phyloP scores from a whole-genome alignment of 1,140 invertebrate genomes.

The Phortica variegata region DNA sequence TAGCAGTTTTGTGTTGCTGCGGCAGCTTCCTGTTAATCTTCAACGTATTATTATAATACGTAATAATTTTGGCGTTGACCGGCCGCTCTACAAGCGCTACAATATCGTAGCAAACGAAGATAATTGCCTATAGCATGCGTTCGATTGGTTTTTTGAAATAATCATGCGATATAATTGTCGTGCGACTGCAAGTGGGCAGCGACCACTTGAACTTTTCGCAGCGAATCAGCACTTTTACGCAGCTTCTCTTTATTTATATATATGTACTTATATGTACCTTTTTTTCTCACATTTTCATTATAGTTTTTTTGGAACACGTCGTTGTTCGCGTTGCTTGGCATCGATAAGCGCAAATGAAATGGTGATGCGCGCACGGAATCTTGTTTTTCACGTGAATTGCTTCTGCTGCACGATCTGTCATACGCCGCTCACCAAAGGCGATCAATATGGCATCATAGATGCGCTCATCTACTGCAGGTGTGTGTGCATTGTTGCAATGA shows the following conservation, averaged over 20 bases:
- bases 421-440: conserved; percentile 80
- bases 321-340: conserved; percentile 85
- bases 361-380: conserved; percentile 90
- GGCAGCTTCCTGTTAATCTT: conserved; percentile 20
- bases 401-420: conserved; percentile 93
- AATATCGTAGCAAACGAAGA: no score
- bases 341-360: conserved; percentile 90
- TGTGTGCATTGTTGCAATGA: neutral
- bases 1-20: neutral
- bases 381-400: conserved; percentile 93
- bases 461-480: conserved; percentile 76
- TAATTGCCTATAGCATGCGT: conserved; percentile 9
- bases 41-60: conserved; percentile 35
- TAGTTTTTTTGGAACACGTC: conserved; percentile 80
- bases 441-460: conserved; percentile 90
- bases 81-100: no score
- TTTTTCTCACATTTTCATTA: conserved; percentile 32
- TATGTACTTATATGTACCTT: neutral
- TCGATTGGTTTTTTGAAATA: conserved; percentile 15
- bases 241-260: no score
- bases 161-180: conserved; percentile 31
- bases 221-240: no score
- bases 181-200: no score
- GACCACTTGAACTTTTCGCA: neutral
- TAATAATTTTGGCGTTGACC: conserved; percentile 16